Base-by-base conservation (phyloP, 2,113 vertebrate genomes). In the Phaethornis superciliosus region DNA sequence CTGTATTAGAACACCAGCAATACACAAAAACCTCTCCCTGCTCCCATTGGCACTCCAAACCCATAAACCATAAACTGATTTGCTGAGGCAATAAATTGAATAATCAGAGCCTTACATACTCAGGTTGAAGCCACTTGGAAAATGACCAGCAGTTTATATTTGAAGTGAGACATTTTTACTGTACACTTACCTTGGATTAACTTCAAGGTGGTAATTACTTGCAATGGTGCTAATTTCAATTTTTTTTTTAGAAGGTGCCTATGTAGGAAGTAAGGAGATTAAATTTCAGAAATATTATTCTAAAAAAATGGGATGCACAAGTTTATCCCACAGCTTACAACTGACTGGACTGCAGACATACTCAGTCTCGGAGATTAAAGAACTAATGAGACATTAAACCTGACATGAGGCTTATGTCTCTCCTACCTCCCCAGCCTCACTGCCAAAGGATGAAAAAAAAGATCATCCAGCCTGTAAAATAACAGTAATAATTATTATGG, bases 231-330 rank as follows among this genome's bases (percentile, higher is more conserved):
- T 99, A 86, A 99, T 99, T 97, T 99, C 99, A 92, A 99, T 99
- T 97, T 99, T 99, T 97, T 99, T 99, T 96, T 99, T 99, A 42
- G 99, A 99, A 23, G 99, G 99, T 75, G 99, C 98, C 99, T 99
- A 89, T 1, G 26, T 42, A 90, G 20, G 81, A 92, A 92, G 58
- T 27, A 95, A 88, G 49, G 13, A 33, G 3, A 75, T 49, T n/a
- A 74, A 7, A 9, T 35, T 83, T 85, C 56, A 88, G 32, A 30
- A 85, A 69, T 7, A 20, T 2, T 4, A 5, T 40, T 56, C 19
- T 40, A 40, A 83, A 65, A 86, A 74, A 59, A 47, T 40, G 27
- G 27, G 33, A 71, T 30, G 23, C 32, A 79, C 22, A 49, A 60
- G 15, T 26, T n/a, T 24, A 21, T 42, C 42, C 80, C 51, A 22